Evolutionary conservation across 2,113 vertebrate genomes (phyloP).

Genomic region (Lamprotornis superbus): DNA sequence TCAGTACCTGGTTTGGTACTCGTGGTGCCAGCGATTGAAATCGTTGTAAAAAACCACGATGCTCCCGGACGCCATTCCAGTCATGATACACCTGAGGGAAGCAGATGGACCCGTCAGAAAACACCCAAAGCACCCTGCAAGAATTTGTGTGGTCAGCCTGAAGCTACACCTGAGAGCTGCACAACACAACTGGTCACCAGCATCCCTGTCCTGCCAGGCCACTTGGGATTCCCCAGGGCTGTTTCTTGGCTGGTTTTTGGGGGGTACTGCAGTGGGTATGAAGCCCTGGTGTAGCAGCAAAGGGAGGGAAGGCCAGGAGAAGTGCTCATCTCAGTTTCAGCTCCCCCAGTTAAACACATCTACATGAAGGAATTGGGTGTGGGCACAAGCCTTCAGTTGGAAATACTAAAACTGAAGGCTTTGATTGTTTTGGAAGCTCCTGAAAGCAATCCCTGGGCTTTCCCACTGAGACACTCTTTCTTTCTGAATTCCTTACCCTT

Average conservation of each 20-base stretch:
- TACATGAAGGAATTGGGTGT: background rate
- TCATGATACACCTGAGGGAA: conserved; percentile 88
- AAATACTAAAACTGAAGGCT: background rate
- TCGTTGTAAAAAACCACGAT: conserved; percentile 99
- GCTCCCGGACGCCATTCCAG: conserved; percentile 97
- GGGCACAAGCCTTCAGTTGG: background rate
- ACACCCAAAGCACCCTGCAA: rapidly evolving
- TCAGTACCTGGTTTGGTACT: conserved; percentile 97
- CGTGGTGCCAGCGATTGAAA: conserved; percentile 97
- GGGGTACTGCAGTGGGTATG: rapidly evolving
- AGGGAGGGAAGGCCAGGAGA: background rate
- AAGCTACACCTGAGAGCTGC: background rate
- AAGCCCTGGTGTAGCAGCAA: background rate
- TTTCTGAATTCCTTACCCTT: background rate
- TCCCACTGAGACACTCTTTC: background rate
- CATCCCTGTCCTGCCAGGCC: background rate
- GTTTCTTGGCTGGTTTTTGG: background rate
- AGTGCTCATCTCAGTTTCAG: background rate
- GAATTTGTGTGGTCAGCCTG: background rate
- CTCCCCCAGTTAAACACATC: background rate
- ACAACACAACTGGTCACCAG: background rate
- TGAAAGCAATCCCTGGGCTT: background rate
- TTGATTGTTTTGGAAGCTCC: background rate
- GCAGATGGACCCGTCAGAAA: background rate
- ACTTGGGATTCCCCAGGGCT: background rate